Evolutionary conservation across 2,797 vertebrate species (phyloP).

Genomic region (Danio kyathit): DNA sequence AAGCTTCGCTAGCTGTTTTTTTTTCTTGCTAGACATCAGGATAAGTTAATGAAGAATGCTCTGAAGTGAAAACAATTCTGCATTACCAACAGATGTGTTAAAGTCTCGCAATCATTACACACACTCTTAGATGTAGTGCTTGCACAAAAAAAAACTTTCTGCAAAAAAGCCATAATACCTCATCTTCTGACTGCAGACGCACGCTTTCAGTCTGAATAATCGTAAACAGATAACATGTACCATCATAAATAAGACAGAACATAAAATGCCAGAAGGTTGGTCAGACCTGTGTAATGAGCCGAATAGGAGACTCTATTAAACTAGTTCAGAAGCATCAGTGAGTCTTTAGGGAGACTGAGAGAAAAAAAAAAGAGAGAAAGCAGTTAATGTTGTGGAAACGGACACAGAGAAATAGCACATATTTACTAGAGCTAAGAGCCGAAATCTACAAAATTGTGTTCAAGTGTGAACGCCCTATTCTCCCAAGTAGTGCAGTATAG

Average conservation of each 20-base stretch:
- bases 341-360: constrained; percentile 52
- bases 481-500: constrained; percentile 29
- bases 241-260: constrained; percentile 70
- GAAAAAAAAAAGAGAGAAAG: constrained; percentile 38
- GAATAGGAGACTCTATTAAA: constrained; percentile 74
- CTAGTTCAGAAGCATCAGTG: constrained; percentile 71
- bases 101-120: constrained; percentile 22
- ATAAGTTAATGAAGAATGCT: constrained; percentile 43
- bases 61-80: constrained; percentile 19
- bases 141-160: not conserved
- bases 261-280: constrained; percentile 57
- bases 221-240: constrained; percentile 57
- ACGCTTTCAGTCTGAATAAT: constrained; percentile 37
- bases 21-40: constrained; percentile 36
- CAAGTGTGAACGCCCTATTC: constrained; percentile 25
- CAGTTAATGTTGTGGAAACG: constrained; percentile 73
- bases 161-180: not conserved
- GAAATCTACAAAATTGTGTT: constrained; percentile 29
- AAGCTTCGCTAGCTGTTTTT: constrained; percentile 49
- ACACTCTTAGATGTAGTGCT: constrained; percentile 5
- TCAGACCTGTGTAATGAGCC: constrained; percentile 75
- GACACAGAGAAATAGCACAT: constrained; percentile 61
- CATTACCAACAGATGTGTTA: constrained; percentile 38
- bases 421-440: constrained; percentile 20
- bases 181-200: constrained; percentile 10